Percentiles rank a stretch among this genome's conserved stretches.
Conservation (phyloP, 2,888 invertebrate genomes). For the Amphiduros pacificus region DNA sequence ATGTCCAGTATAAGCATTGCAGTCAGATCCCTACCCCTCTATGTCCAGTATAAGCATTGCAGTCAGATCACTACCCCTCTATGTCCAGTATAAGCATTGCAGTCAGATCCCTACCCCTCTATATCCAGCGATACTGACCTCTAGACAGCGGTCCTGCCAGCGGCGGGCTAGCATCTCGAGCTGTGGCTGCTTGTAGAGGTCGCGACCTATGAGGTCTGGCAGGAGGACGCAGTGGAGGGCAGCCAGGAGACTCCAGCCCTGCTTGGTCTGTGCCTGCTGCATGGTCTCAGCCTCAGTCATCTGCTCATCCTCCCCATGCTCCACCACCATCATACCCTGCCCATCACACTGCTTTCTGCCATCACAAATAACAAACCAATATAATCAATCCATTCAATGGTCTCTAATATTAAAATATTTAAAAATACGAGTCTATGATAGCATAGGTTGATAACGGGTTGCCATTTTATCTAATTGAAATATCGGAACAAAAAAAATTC, state of each 20-base stretch:
- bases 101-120: too few relatives aligned
- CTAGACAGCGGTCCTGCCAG: slow-evolving; percentile 98
- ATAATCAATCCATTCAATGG: too few relatives aligned
- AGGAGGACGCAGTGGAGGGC: slow-evolving; percentile 94
- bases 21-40: too few relatives aligned
- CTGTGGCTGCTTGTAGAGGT: slow-evolving; percentile 86
- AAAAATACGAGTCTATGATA: too few relatives aligned
- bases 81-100: too few relatives aligned
- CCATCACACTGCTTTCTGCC: slow-evolving; percentile 4
- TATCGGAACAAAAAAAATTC: too few relatives aligned
- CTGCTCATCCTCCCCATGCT: neutral
- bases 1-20: too few relatives aligned
- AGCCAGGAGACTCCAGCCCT: slow-evolving; percentile 95
- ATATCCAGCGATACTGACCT: slow-evolving; percentile 74
- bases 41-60: too few relatives aligned
- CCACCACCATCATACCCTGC: neutral
- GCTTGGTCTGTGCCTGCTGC: slow-evolving; percentile 85
- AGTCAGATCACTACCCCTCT: too few relatives aligned
- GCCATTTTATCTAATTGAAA: too few relatives aligned
- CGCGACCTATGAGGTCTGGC: slow-evolving; percentile 82
- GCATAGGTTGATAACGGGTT: too few relatives aligned
- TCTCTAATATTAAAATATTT: too few relatives aligned
- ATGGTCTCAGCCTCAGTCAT: neutral
- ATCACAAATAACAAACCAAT: neutral
- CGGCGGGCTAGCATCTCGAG: slow-evolving; percentile 96